Conservation (phyloP, 37 sponge, comb jelly and placozoan species). For the Dysidea cf. avara region DNA sequence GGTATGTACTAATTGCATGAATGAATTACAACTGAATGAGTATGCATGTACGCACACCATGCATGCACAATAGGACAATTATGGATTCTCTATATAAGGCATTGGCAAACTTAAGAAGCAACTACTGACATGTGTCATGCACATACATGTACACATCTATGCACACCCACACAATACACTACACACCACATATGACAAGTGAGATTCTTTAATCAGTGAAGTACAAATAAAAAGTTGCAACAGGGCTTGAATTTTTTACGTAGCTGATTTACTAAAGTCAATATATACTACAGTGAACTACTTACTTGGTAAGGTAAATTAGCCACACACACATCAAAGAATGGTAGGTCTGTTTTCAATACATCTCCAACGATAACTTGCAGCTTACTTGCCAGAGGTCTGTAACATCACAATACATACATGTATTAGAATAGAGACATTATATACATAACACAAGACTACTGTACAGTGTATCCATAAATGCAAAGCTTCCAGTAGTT, state of each 20-base stretch:
- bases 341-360: constrained; percentile 90
- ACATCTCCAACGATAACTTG: constrained; percentile 93
- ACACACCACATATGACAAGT: too few species aligned
- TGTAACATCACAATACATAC: constrained; percentile 11
- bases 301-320: constrained; percentile 92
- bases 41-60: not conserved
- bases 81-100: not conserved
- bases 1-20: not conserved
- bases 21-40: not conserved
- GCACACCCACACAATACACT: not conserved
- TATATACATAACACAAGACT: too few species aligned
- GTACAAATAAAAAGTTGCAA: too few species aligned
- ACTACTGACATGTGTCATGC: not conserved
- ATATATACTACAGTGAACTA: too few species aligned
- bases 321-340: constrained; percentile 98
- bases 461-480: too few species aligned
- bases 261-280: too few species aligned
- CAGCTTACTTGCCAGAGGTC: constrained; percentile 74
- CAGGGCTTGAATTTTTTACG: too few species aligned
- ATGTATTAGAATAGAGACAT: too few species aligned
- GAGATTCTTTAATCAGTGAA: too few species aligned
- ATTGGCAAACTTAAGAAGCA: not conserved
- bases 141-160: not conserved
- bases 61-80: not conserved
- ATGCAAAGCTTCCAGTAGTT: too few species aligned